These are phyloP conservation scores for Cerceris rybyensis DNA, from an alignment of 2,888 invertebrate species.

Conservation along the genomic window DNA sequence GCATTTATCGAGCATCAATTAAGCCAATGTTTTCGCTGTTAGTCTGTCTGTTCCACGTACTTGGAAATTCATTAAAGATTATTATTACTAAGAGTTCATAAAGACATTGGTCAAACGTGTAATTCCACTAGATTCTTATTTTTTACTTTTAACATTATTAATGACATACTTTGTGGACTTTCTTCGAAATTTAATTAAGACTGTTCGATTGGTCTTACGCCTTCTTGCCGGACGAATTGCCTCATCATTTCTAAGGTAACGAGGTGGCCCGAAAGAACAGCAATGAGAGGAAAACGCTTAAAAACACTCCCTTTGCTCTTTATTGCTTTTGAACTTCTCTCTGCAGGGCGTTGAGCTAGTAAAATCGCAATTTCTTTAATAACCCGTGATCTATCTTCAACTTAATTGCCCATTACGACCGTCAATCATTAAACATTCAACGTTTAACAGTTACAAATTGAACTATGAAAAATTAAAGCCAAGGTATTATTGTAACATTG, in stretches of 20 bases:
- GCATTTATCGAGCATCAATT: no score
- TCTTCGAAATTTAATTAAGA: neutral
- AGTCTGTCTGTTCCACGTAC: no score
- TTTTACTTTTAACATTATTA: no score
- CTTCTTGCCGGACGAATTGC: neutral
- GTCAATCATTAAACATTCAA: neutral
- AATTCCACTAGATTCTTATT: no score
- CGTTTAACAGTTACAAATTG: no score
- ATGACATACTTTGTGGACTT: neutral
- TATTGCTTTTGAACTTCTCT: neutral
- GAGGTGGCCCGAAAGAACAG: neutral
- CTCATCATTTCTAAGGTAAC: neutral
- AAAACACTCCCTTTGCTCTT: neutral
- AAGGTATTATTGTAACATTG: no score
- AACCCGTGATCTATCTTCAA: neutral
- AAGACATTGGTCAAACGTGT: no score
- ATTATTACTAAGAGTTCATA: no score
- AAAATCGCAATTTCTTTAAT: neutral
- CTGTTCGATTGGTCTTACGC: neutral
- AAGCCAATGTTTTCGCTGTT: no score
- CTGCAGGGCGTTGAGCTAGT: neutral
- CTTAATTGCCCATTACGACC: neutral
- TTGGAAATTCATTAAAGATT: no score
- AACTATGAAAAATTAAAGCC: no score
- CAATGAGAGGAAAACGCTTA: constrained; percentile 1